Evolutionary conservation across 2,113 vertebrate species (phyloP).

Genomic region (Pampusana beccarii): DNA sequence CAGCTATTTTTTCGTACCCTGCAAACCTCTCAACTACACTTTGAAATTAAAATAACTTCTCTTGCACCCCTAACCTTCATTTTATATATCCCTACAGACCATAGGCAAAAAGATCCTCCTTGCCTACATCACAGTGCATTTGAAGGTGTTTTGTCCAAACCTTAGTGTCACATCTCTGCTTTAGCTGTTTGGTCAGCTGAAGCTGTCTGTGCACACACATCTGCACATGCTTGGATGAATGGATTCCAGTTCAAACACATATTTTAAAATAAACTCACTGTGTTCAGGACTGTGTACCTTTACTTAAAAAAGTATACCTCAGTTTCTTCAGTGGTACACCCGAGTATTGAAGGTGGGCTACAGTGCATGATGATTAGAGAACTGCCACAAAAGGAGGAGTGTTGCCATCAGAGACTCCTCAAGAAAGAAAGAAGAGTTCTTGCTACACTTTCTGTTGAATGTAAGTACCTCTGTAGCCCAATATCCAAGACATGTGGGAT

Average conservation of each 20-base stretch:
- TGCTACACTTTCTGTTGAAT: background rate
- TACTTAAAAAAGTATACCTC: background rate
- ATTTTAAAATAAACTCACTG: background rate
- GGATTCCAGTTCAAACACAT: background rate
- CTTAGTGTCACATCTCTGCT: background rate
- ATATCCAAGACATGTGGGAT: background rate
- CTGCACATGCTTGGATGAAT: background rate
- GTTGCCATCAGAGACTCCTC: background rate
- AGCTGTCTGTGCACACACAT: background rate
- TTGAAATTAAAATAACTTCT: background rate
- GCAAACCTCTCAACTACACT: background rate
- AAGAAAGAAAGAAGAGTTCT: background rate
- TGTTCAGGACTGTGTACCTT: background rate
- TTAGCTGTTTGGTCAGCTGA: background rate
- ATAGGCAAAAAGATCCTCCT: background rate
- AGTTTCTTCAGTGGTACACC: background rate
- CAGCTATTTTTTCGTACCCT: background rate
- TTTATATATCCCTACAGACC: background rate
- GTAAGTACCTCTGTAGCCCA: rapidly evolving
- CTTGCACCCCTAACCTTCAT: background rate
- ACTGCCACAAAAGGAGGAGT: background rate
- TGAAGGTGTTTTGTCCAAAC: background rate
- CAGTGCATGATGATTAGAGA: background rate
- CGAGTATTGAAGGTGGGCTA: background rate
- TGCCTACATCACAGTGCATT: background rate